Base-by-base conservation (phyloP, 2,888 invertebrate genomes). In the Deilephila porcellus region DNA sequence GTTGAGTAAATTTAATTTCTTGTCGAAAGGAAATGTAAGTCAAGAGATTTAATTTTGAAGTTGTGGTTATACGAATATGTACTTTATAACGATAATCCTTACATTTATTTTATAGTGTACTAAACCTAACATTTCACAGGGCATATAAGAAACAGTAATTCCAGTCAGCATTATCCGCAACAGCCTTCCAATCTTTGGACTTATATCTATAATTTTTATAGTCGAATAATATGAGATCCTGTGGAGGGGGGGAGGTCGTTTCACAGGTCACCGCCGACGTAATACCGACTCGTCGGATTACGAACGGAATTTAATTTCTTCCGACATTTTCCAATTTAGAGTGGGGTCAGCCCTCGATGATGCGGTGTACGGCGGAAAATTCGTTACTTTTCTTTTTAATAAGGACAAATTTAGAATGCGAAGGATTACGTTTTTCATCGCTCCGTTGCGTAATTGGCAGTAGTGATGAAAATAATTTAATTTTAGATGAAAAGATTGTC, bases 291-390 rank as follows among this genome's bases (percentile, higher is more conserved):
- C 45, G 64, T 59, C 45, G 56, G 64, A 60, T 74, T 71, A 64
- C 45, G 37, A n/a, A 6, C 17, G 62, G 32, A 37, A 64, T 74
- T 67, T 74, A 74, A 71, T 74, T 74, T 45, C 60, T 74, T 71
- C n/a, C n/a, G 19, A 74, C 63, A n/a, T 56, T n/a, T 74, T 71
- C 37, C 59, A 37, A 64, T 71, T 62, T 32, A 37, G 52, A 52
- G 67, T 25, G 45, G 67, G 67, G 67, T 52, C 67, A 45, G 67
- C 25, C 25, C 25, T 14, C 67, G 17, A 25, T 52, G 67, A 52
- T 11, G 60, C 60, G 52, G 45, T 52, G 45, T 52, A 29, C 64
- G 29, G 25, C 17, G 64, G 37, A 20, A 64, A 63, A 67, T 56
- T 56, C n/a, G 14, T 67, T 29, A 25, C 45, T 45, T 60, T 60